Conservation (phyloP, 2,888 invertebrate genomes). For the Sarcophaga caerulescens region DNA sequence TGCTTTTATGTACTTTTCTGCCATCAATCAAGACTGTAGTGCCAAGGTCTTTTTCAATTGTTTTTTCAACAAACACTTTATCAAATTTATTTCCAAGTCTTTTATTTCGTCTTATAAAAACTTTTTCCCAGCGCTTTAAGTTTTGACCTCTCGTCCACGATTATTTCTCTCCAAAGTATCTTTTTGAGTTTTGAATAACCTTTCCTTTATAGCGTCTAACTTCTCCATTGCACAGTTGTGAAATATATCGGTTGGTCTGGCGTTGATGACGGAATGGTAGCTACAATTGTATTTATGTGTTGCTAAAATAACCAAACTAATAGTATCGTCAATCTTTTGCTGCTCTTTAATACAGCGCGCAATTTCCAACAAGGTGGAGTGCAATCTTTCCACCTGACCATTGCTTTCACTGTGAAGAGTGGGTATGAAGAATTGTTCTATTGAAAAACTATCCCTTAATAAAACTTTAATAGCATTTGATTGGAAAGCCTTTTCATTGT, state of each 20-base stretch:
- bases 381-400: conserved; percentile 58
- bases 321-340: conserved; percentile 58
- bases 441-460: conserved; percentile 25
- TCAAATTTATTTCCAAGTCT: conserved; percentile 44
- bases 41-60: conserved; percentile 36
- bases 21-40: conserved; percentile 21
- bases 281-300: conserved; percentile 59
- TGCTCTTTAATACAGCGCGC: conserved; percentile 57
- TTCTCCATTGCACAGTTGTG: conserved; percentile 7
- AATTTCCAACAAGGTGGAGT: conserved; percentile 56
- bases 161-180: conserved; percentile 34
- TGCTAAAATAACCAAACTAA: conserved; percentile 53
- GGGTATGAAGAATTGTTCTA: conserved; percentile 27
- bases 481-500: conserved; percentile 54
- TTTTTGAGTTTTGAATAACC: conserved; percentile 24
- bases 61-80: conserved; percentile 45
- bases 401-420: conserved; percentile 54
- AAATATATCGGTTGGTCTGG: conserved; percentile 45
- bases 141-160: conserved; percentile 33
- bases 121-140: conserved; percentile 52
- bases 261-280: conserved; percentile 52
- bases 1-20: conserved; percentile 28
- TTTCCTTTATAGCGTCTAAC: conserved; percentile 31
- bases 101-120: conserved; percentile 42
- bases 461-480: conserved; percentile 42